Evolutionary conservation across 2,888 invertebrate genomes (phyloP).

Genomic region (Strigamia transsilvanica): DNA sequence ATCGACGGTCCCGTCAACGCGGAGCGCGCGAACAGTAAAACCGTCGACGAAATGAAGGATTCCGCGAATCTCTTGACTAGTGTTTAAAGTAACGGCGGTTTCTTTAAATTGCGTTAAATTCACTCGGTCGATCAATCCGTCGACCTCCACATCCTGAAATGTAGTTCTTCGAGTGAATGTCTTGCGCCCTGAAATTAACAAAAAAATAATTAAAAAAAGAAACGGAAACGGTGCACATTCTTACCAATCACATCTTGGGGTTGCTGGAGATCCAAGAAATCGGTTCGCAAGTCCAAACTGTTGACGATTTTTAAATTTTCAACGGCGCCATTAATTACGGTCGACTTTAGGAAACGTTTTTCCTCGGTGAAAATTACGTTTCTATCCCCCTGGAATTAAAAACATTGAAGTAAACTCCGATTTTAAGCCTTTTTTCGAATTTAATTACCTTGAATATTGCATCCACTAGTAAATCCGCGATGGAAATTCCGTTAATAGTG

Average conservation of each 20-base stretch:
- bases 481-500: background rate
- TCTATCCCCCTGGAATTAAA: background rate
- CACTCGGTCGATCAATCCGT: slow-evolving; percentile 12
- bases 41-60: background rate
- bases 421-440: background rate
- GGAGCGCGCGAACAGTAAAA: background rate
- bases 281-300: background rate
- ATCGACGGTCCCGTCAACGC: background rate
- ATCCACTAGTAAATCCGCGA: background rate
- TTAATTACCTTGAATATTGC: background rate
- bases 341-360: background rate
- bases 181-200: background rate
- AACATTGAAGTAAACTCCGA: background rate
- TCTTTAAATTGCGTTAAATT: slow-evolving; percentile 21
- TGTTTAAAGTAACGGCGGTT: background rate
- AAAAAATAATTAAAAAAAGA: too few species aligned
- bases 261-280: background rate
- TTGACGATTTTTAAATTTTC: background rate
- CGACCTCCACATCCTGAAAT: background rate
- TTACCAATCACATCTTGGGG: slow-evolving; percentile 1
- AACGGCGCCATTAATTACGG: background rate
- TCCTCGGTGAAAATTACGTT: slow-evolving; percentile 1
- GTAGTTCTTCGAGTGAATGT: background rate
- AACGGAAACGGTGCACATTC: too few species aligned
- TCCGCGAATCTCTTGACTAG: slow-evolving; percentile 3